Base-by-base conservation (phyloP, 1,140 invertebrate species). In the Mizuhopecten yessoensis region DNA sequence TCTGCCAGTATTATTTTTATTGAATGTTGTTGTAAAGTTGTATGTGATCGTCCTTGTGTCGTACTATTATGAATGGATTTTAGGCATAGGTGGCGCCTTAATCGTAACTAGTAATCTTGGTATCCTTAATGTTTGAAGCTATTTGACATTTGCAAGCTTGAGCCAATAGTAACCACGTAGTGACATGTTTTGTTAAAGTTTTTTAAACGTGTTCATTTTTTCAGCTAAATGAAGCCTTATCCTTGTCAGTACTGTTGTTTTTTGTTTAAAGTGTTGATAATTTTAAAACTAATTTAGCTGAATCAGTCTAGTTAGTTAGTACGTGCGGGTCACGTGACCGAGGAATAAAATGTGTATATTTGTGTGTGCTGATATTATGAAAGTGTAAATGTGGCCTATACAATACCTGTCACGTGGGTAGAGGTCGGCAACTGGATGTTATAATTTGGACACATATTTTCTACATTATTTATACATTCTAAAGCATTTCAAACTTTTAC, bases 241-340 rank as follows among this genome's bases (percentile, higher is more conserved):
- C 23, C 57, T 75, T 75, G 57, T 75, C 57, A 75, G 3, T 29
- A 75, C 57, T 75, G 1, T 11, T 75, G 57, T 75, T 75, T 29
- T 9, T n/a, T 1, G 1, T 75, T 75, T 29, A n/a, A 75, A 75
- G 57, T 75, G 57, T 75, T 75, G 57, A 75, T 75, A 75, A 75
- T 29, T 75, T 75, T 75, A 75, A 75, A 75, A 75, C 57, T 75
- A 75, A 75, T 75, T 75, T 75, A 75, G 57, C 57, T 75, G 57
- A 75, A 75, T 29, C 2, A 29, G 57, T 75, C 57, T 75, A 29
- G 57, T 75, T 29, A 39, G 36, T 75, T n/a, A n/a, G 57, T 75
- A 75, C 57, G 57, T 75, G 57, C 57, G 57, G 57, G 57, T 75
- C 57, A 75, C 57, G 57, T 75, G 57, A 75, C 57, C 57, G n/a